Conservation (phyloP, 2,888 invertebrate genomes). For the Drosophila mercatorum region DNA sequence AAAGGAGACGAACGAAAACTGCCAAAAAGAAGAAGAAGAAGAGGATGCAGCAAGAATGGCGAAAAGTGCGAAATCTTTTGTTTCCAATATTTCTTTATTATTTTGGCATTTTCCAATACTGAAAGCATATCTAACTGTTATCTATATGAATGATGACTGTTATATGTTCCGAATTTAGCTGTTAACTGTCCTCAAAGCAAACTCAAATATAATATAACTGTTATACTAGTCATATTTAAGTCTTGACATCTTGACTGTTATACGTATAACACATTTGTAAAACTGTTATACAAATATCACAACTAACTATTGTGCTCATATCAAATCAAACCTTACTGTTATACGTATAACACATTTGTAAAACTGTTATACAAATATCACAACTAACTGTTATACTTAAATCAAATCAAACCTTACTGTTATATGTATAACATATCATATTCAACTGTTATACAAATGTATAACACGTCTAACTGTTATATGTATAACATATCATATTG, state of each 20-base stretch:
- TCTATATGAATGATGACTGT: neutral
- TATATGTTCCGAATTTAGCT: neutral
- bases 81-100: neutral
- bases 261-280: too few species aligned
- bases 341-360: neutral
- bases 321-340: neutral
- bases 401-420: neutral
- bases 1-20: slow-evolving; percentile 2
- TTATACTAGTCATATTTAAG: neutral
- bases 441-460: neutral
- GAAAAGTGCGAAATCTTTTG: neutral
- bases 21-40: neutral
- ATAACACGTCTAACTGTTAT: neutral
- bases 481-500: too few species aligned
- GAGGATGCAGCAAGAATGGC: slow-evolving; percentile 3
- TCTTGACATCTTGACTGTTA: too few species aligned
- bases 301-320: neutral
- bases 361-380: too few species aligned
- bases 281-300: neutral
- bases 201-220: neutral
- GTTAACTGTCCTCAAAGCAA: neutral
- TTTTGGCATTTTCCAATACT: slow-evolving; percentile 5
- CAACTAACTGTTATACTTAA: neutral
- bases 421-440: neutral
- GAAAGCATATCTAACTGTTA: slow-evolving; percentile 2